Conservation (phyloP, 2,113 vertebrate genomes). For the Daubentonia madagascariensis region DNA sequence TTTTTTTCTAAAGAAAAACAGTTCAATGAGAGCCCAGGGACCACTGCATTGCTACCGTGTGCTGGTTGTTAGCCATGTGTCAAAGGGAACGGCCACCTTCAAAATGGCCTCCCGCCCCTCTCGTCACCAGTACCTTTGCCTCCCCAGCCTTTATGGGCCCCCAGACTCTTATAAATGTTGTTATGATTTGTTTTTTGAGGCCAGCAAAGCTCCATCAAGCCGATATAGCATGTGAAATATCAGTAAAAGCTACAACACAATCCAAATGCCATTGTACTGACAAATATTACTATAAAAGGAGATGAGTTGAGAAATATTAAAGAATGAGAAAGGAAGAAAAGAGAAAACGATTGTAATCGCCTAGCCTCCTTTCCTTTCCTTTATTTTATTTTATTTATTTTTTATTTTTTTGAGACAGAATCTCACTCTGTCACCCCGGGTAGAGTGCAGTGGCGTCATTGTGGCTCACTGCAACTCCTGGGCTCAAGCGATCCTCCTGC, state of each 20-base stretch:
- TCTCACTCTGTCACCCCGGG: no score
- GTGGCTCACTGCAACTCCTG: no score
- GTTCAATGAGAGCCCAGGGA: not conserved
- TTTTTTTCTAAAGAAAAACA: conserved; percentile 38
- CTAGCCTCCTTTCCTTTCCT: not conserved
- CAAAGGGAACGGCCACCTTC: not conserved
- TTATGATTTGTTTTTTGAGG: conserved; percentile 25
- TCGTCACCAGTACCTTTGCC: not conserved
- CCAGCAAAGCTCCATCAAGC: not conserved
- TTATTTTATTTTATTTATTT: no score
- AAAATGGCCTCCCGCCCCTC: not conserved
- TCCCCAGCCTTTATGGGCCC: not conserved
- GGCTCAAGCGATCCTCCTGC: no score
- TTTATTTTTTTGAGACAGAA: no score
- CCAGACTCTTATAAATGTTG: not conserved
- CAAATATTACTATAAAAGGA: not conserved
- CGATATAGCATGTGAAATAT: not conserved
- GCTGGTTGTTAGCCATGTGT: not conserved
- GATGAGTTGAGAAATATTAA: not conserved
- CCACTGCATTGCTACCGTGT: not conserved
- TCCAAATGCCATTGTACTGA: not conserved
- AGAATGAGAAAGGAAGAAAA: not conserved
- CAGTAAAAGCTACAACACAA: conserved; percentile 22
- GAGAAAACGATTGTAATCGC: conserved; percentile 4
- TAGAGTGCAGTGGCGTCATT: no score